Percentiles rank a stretch among this genome's conserved stretches.
Evolutionary conservation across 2,113 vertebrate genomes (phyloP).

Genomic region (Osmerus mordax): DNA sequence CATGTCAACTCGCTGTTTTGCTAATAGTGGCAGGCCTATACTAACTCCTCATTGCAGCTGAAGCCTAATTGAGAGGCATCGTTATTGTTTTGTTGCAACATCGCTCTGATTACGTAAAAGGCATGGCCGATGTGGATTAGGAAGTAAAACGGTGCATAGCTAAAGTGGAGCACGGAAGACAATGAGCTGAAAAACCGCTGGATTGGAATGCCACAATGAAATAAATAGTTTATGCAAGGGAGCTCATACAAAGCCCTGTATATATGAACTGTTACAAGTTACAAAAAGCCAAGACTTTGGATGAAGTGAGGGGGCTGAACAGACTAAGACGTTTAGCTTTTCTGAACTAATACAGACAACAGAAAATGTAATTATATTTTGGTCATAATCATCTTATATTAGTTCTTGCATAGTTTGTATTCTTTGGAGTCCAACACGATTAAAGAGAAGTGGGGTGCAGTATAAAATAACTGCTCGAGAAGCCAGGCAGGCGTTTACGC

Average conservation of each 20-base stretch:
- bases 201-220: conserved; percentile 26
- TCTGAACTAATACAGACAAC: too few species aligned
- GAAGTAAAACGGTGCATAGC: conserved; percentile 26
- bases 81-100: conserved; percentile 55
- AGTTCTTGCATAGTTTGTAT: conserved; percentile 48
- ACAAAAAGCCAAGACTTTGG: too few species aligned
- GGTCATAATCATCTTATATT: conserved; percentile 51
- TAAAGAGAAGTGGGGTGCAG: conserved; percentile 52
- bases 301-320: neutral
- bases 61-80: conserved; percentile 42
- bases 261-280: too few species aligned
- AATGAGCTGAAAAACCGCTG: conserved; percentile 21
- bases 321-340: neutral
- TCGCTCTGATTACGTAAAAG: conserved; percentile 44
- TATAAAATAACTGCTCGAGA: conserved; percentile 61
- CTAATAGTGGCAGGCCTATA: conserved; percentile 54
- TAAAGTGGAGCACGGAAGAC: conserved; percentile 40
- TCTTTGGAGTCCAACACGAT: conserved; percentile 50
- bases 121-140: conserved; percentile 44
- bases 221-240: too few species aligned
- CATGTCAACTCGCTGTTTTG: conserved; percentile 33
- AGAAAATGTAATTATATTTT: conserved; percentile 15
- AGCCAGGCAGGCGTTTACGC: conserved; percentile 35
- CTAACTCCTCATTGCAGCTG: conserved; percentile 34
- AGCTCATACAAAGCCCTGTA: too few species aligned